These are phyloP conservation scores for Cephus pygmeus DNA, from an alignment of 2,888 invertebrate species.

Conservation along the genomic window DNA sequence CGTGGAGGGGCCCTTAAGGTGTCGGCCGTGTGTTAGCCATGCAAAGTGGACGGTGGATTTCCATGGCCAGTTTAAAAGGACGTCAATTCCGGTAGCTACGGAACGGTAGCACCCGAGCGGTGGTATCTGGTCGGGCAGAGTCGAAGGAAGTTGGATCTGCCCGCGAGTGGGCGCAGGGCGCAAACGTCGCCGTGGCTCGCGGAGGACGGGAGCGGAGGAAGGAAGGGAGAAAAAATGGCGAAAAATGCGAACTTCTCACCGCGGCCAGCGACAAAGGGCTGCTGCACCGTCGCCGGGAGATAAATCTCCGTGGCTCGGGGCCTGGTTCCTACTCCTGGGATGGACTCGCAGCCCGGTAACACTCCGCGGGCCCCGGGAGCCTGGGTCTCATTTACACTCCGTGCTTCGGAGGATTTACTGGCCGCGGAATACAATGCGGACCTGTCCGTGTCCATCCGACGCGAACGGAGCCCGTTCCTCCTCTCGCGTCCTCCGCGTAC, in stretches of 20 bases:
- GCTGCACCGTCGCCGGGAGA: constrained; percentile 42
- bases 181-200: neutral
- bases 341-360: constrained; percentile 31
- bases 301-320: constrained; percentile 32
- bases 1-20: neutral
- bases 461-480: constrained; percentile 51
- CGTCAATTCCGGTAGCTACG: constrained; percentile 44
- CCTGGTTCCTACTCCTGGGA: constrained; percentile 19
- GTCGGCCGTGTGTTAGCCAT: constrained; percentile 12
- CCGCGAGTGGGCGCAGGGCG: neutral
- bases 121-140: neutral
- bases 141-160: neutral
- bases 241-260: constrained; percentile 65
- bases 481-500: constrained; percentile 37
- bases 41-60: neutral
- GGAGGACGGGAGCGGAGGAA: constrained; percentile 17
- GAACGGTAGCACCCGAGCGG: constrained; percentile 26
- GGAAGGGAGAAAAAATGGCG: constrained; percentile 50
- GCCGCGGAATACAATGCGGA: constrained; percentile 64
- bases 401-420: constrained; percentile 61
- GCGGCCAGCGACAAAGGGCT: constrained; percentile 59
- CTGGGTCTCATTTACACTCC: constrained; percentile 64
- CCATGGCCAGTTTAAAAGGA: neutral
- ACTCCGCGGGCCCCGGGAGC: constrained; percentile 19
- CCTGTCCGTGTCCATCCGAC: constrained; percentile 64